Evolutionary conservation across 1,140 invertebrate species (phyloP), one percentile per base, ranked within the genome.

Genomic region (Drosophila bifasciata): DNA sequence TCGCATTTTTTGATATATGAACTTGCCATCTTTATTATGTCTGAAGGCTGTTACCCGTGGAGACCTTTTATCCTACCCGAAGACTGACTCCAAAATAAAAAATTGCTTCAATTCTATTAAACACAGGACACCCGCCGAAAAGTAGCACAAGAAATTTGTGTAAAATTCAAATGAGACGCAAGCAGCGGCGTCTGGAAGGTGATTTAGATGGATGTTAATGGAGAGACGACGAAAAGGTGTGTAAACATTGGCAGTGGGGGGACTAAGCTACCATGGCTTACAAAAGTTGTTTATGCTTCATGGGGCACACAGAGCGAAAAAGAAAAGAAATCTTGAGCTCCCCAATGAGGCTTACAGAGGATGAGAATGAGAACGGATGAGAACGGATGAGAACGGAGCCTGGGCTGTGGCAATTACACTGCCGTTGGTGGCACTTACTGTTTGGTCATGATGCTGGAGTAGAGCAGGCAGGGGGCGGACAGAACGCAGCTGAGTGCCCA

Each of bases 391-490:
- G n/a, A n/a, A n/a, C n/a, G n/a, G n/a, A n/a, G n/a, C n/a, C n/a
- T n/a, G n/a, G n/a, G n/a, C n/a, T n/a, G n/a, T n/a, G 9, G 19
- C 46, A 68, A 92, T 70, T 67, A 57, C 46, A 3, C 19, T 21
- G 4, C 19, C 19, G n/a, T n/a, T n/a, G n/a, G n/a, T 32, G 9
- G 43, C 66, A 86, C 83, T 93, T 93, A 96, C 96, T 93, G 95
- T 88, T 95, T 94, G 36, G 94, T 94, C 79, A 95, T 93, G 4
- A 95, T 96, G 15, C 94, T 95, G 1, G 96, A 97, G 91, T 96
- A 97, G 6, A 98, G 91, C 3, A 98, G 92, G 85, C 96, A 96
- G 0, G 98, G 98, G 11, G 95, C 92, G 0, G 96, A 96, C 6
- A 98, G 91, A 0, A 95, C 90, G 81, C 95, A 94, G 36, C 96